Conservation (phyloP, 1,140 invertebrate species). For the Doryteuthis pealeii region DNA sequence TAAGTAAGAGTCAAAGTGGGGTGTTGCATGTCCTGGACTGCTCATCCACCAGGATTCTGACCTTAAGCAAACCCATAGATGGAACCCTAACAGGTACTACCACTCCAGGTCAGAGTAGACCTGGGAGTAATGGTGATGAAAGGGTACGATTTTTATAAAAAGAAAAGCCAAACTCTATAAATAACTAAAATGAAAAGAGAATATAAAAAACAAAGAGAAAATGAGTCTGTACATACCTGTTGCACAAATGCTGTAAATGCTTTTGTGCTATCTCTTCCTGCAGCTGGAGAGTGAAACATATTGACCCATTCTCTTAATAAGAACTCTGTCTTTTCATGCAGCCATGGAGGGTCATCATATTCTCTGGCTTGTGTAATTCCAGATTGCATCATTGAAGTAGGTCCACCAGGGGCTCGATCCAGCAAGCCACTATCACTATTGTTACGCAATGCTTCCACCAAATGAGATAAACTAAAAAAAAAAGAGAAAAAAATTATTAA, state of each 20-base stretch:
- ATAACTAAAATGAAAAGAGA: no score
- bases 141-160: no score
- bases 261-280: slow-evolving; percentile 84
- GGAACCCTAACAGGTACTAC: no score
- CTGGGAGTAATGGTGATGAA: no score
- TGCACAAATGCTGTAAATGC: slow-evolving; percentile 94
- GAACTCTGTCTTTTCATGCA: slow-evolving; percentile 94
- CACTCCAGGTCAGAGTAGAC: no score
- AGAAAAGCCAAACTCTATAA: no score
- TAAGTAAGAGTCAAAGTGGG: no score
- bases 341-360: slow-evolving; percentile 88
- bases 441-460: slow-evolving; percentile 51
- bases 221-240: slow-evolving; percentile 64
- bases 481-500: no score
- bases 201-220: no score
- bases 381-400: slow-evolving; percentile 88
- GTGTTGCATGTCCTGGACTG: no score
- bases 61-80: no score
- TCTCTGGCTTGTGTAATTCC: slow-evolving; percentile 84
- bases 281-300: slow-evolving; percentile 79
- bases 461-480: slow-evolving; percentile 53
- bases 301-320: slow-evolving; percentile 93
- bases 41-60: no score
- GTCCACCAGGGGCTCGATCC: slow-evolving; percentile 39
- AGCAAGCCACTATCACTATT: slow-evolving; percentile 39